phyloP scores from a whole-genome alignment of 2,797 vertebrate genomes.

The Hirundo rustica region DNA sequence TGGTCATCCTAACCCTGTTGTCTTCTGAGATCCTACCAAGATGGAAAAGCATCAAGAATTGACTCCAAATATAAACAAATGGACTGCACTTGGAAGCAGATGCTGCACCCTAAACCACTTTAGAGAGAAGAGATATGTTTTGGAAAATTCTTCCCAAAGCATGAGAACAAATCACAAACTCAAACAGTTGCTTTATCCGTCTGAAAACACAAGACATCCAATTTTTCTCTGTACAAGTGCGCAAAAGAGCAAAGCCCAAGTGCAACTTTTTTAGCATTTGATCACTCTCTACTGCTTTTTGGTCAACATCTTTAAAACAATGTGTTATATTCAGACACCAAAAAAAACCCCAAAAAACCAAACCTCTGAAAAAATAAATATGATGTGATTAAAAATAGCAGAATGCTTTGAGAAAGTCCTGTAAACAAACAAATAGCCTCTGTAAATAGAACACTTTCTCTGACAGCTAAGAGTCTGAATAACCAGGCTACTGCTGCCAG shows the following conservation, averaged over 20 bases:
- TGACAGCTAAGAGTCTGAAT: neutral
- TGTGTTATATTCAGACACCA: neutral
- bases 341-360: neutral
- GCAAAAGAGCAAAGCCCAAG: neutral
- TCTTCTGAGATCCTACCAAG: neutral
- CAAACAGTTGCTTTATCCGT: neutral
- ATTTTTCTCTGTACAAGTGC: neutral
- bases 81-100: neutral
- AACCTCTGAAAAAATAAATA: neutral
- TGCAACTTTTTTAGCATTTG: neutral
- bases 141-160: neutral
- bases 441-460: neutral
- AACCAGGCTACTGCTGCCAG: neutral
- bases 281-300: neutral
- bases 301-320: neutral
- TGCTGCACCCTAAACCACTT: neutral
- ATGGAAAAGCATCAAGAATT: neutral
- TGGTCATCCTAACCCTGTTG: neutral
- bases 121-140: neutral
- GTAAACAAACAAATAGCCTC: neutral
- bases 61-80: neutral
- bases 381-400: neutral
- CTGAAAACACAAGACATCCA: neutral
- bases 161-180: neutral
- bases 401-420: neutral